Evolutionary conservation across 2,888 invertebrate species (phyloP).

Genomic region (Latrodectus elegans): DNA sequence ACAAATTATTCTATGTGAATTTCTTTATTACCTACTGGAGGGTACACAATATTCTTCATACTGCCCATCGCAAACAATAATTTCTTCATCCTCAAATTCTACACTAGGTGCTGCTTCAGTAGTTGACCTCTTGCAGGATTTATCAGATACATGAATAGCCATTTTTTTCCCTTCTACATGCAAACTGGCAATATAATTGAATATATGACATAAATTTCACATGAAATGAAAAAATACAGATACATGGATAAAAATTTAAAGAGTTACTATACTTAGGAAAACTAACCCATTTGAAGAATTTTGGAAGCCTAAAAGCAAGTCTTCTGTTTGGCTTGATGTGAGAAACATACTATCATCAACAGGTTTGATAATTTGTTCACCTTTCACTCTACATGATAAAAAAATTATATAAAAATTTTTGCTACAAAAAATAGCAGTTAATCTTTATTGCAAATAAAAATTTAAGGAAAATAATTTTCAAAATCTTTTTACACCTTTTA

Average conservation of each 20-base stretch:
- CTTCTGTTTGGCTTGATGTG: neutral
- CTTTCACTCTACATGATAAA: constrained; percentile 35
- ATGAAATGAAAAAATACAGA: neutral
- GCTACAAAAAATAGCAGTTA: too few relatives aligned
- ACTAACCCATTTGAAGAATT: constrained; percentile 23
- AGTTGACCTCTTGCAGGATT: neutral
- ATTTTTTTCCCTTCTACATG: constrained; percentile 55
- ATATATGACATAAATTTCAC: neutral
- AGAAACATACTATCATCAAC: neutral
- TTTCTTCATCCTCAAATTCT: constrained; percentile 35
- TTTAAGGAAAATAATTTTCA: too few relatives aligned
- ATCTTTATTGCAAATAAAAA: too few relatives aligned
- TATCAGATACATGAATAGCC: constrained; percentile 45
- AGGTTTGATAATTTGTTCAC: constrained; percentile 30
- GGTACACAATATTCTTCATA: constrained; percentile 44
- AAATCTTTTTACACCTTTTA: too few relatives aligned
- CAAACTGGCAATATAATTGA: constrained; percentile 23
- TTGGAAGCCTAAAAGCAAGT: neutral
- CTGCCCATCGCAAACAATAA: constrained; percentile 18
- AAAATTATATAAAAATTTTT: neutral
- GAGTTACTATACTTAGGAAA: neutral
- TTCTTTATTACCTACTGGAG: constrained; percentile 30
- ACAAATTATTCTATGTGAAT: neutral
- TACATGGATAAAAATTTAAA: neutral
- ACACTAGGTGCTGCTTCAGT: neutral